Percentiles rank a stretch among this genome's conserved stretches.
phyloP scores from a whole-genome alignment of 1,140 invertebrate genomes.

The Aphis gossypii region DNA sequence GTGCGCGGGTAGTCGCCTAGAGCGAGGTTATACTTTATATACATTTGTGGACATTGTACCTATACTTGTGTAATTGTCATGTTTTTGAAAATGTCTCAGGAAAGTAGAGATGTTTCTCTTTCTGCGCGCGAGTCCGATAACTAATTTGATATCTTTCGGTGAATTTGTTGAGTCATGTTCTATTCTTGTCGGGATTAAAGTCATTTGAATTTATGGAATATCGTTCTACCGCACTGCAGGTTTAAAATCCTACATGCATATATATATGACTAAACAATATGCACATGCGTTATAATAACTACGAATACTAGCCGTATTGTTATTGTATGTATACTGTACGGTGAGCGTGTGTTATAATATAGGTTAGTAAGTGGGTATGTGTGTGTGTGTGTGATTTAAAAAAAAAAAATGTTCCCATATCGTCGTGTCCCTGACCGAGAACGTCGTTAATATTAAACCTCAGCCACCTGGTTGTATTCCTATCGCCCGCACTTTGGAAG shows the following conservation, averaged over 20 bases:
- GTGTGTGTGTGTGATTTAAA: neutral
- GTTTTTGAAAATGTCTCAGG: neutral
- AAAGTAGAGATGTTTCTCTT: neutral
- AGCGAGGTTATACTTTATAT: too few species aligned
- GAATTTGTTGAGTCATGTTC: neutral
- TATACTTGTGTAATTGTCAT: neutral
- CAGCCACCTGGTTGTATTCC: neutral
- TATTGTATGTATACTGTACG: neutral
- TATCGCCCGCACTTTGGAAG: neutral
- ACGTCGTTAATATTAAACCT: conserved; percentile 8
- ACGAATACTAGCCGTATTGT: neutral
- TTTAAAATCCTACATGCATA: neutral
- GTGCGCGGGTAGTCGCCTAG: too few species aligned
- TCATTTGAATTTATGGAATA: neutral
- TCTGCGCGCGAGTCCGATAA: neutral
- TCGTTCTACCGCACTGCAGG: neutral
- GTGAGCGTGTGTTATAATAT: neutral
- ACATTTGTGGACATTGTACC: too few species aligned
- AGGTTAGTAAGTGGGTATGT: too few species aligned
- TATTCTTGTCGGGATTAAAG: neutral
- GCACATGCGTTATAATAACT: neutral
- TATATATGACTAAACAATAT: too few species aligned
- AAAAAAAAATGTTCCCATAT: neutral
- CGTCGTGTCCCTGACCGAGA: neutral
- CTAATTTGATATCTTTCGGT: neutral